Evolutionary conservation across 2,888 invertebrate genomes (phyloP).

Genomic region (Platypus cylindrus): DNA sequence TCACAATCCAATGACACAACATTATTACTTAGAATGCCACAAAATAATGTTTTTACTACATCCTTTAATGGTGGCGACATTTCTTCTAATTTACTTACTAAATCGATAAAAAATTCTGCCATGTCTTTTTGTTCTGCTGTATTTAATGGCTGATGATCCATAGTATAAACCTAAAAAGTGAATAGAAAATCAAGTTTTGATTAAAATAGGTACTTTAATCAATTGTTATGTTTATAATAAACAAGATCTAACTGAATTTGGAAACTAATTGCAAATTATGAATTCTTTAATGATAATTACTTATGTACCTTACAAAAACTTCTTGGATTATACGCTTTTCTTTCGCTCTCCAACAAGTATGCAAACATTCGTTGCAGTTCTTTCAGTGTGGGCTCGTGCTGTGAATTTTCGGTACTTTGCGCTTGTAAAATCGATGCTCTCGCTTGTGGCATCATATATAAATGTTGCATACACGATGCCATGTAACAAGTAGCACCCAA

Average conservation of each 20-base stretch:
- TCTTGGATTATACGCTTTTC: constrained; percentile 90
- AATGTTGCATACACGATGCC: constrained; percentile 94
- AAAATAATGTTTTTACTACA: constrained; percentile 81
- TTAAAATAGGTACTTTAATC: too few relatives aligned
- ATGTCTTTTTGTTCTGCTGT: constrained; percentile 96
- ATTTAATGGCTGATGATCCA: constrained; percentile 93
- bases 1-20: constrained; percentile 92
- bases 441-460: constrained; percentile 95
- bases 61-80: constrained; percentile 85
- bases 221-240: too few relatives aligned
- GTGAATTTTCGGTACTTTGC: constrained; percentile 56
- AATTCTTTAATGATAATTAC: too few relatives aligned
- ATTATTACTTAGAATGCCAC: constrained; percentile 89
- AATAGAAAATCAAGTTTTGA: too few relatives aligned
- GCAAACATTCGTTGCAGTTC: constrained; percentile 94
- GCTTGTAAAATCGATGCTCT: constrained; percentile 70
- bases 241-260: too few relatives aligned
- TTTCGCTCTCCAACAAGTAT: constrained; percentile 82
- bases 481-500: constrained; percentile 94
- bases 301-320: constrained; percentile 68
- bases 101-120: constrained; percentile 95
- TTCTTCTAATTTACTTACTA: constrained; percentile 90
- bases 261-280: too few relatives aligned
- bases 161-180: constrained; percentile 66
- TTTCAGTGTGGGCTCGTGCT: constrained; percentile 69